Percentiles rank a stretch among this genome's conserved stretches.
phyloP scores from a whole-genome alignment of 1,140 invertebrate genomes.

The Elymnias hypermnestra region DNA sequence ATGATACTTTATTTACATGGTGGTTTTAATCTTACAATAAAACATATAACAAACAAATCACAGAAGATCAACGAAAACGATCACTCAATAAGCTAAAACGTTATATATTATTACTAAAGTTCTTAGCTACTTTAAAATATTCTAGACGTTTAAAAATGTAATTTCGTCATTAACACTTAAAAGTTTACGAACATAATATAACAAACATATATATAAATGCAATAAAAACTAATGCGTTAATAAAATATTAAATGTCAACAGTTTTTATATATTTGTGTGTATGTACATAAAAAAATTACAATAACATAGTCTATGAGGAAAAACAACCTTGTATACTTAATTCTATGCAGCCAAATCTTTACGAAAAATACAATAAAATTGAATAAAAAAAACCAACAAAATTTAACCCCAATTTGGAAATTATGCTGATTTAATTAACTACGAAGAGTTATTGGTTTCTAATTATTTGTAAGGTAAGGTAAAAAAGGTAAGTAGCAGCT shows the following conservation, averaged over 20 bases:
- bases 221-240: conserved; percentile 8
- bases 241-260: conserved; percentile 57
- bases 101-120: conserved; percentile 7
- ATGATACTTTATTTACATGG: conserved; percentile 72
- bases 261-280: conserved; percentile 8
- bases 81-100: conserved; percentile 39
- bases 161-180: conserved; percentile 18
- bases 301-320: conserved; percentile 1
- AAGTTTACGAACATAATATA: conserved; percentile 6
- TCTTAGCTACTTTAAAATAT: conserved; percentile 7
- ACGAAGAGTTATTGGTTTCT: no score
- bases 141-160: conserved; percentile 4
- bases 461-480: no score
- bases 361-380: conserved; percentile 10
- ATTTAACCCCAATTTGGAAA: no score
- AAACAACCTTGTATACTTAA: background rate
- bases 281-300: conserved; percentile 1
- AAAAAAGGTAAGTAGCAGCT: no score
- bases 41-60: conserved; percentile 37
- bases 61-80: conserved; percentile 46
- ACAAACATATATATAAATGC: background rate
- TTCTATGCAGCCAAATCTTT: conserved; percentile 72
- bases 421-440: no score
- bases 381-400: conserved; percentile 2
- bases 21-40: conserved; percentile 55